Conservation (phyloP, 2,888 invertebrate genomes). For the Sicus ferrugineus region DNA sequence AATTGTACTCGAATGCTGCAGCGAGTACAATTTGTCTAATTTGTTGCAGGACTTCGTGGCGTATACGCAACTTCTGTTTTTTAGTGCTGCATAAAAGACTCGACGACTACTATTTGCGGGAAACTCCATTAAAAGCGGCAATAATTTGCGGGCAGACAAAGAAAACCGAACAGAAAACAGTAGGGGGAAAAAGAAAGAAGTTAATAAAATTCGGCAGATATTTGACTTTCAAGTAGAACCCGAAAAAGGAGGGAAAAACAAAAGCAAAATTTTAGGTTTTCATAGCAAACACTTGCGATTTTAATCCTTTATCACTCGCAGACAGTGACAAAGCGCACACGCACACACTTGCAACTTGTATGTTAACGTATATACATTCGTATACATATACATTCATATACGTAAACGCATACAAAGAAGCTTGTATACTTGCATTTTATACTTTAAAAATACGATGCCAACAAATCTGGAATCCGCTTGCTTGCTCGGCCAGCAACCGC, state of each 20-base stretch:
- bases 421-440: neutral
- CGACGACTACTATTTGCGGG: neutral
- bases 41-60: constrained; percentile 3
- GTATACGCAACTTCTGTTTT: constrained; percentile 10
- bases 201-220: too few species aligned
- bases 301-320: neutral
- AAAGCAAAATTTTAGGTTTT: neutral
- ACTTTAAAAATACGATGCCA: neutral
- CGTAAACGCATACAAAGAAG: neutral
- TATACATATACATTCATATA: neutral
- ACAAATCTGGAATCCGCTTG: neutral
- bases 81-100: neutral
- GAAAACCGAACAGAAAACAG: neutral
- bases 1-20: too few species aligned
- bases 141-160: neutral
- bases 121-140: constrained; percentile 7
- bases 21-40: constrained; percentile 5
- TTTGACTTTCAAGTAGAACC: too few species aligned
- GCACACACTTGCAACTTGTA: neutral
- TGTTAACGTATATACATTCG: neutral
- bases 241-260: neutral
- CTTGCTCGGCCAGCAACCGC: neutral
- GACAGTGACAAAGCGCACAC: neutral
- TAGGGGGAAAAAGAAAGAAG: neutral
- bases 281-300: neutral